Evolutionary conservation across 2,797 vertebrate genomes (phyloP).

Genomic region (Helicolenus hilgendorfi): DNA sequence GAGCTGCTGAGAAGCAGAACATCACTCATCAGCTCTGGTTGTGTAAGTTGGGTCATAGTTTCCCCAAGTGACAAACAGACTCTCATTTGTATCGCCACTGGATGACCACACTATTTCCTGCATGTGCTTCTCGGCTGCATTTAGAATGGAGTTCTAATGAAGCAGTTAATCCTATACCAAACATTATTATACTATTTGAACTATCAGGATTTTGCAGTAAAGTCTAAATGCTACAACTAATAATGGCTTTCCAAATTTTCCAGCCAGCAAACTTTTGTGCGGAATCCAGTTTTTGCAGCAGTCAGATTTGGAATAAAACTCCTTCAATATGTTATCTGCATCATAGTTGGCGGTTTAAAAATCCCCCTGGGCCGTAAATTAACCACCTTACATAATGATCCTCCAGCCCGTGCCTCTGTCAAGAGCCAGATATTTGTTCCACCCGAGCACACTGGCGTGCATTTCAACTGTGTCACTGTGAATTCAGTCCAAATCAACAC

Average conservation of each 20-base stretch:
- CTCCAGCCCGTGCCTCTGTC: slow-evolving; percentile 28
- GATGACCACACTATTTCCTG: slow-evolving; percentile 21
- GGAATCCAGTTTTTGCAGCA: neutral
- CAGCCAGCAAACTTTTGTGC: neutral
- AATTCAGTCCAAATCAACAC: neutral
- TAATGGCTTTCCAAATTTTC: neutral
- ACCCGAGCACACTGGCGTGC: neutral
- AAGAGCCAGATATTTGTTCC: slow-evolving; percentile 45
- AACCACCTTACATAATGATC: slow-evolving; percentile 60
- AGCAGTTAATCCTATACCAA: neutral
- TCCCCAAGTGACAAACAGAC: slow-evolving; percentile 46
- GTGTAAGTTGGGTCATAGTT: slow-evolving; percentile 57
- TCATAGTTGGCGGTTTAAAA: slow-evolving; percentile 1
- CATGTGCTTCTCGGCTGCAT: neutral
- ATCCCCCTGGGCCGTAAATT: neutral
- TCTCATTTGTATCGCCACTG: neutral
- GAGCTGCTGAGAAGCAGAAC: slow-evolving; percentile 39
- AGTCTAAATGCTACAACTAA: neutral
- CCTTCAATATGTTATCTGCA: slow-evolving; percentile 27
- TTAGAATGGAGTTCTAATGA: neutral
- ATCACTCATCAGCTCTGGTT: slow-evolving; percentile 47
- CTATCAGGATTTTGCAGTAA: neutral
- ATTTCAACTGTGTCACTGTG: slow-evolving; percentile 10
- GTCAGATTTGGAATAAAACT: neutral
- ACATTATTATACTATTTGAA: neutral